Evolutionary conservation across 2,888 invertebrate genomes (phyloP).

Genomic region (Flexamia atlantica): DNA sequence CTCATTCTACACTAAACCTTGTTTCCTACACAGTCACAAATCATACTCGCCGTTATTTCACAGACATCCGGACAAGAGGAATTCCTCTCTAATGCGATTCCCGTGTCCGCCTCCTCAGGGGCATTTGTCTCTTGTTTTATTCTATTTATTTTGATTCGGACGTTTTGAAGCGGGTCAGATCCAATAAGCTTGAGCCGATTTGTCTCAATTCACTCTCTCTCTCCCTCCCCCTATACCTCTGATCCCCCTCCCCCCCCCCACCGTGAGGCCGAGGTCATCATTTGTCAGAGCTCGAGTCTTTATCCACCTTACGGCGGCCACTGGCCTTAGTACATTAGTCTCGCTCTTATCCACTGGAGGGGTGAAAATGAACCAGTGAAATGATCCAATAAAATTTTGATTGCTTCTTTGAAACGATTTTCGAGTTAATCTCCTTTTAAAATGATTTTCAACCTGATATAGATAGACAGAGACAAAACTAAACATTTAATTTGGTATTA

Average conservation of each 20-base stretch:
- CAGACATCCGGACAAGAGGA: neutral
- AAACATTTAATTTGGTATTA: too few species aligned
- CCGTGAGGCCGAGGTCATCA: neutral
- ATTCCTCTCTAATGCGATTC: slow-evolving; percentile 38
- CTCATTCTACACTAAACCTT: too few species aligned
- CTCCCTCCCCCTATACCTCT: neutral
- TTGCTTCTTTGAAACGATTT: too few species aligned
- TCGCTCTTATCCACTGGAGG: too few species aligned
- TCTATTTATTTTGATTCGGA: slow-evolving; percentile 59
- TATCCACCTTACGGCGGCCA: slow-evolving; percentile 32
- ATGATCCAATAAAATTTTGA: too few species aligned
- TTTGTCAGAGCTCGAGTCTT: slow-evolving; percentile 36
- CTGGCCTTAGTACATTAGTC: slow-evolving; percentile 18
- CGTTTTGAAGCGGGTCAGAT: slow-evolving; percentile 55
- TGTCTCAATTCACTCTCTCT: slow-evolving; percentile 39
- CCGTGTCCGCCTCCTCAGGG: slow-evolving; percentile 10
- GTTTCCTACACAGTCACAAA: too few species aligned
- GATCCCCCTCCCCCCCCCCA: neutral
- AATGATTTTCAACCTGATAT: too few species aligned
- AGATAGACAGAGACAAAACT: too few species aligned
- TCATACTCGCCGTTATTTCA: too few species aligned
- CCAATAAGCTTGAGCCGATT: slow-evolving; percentile 43
- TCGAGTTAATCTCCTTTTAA: too few species aligned
- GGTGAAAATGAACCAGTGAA: too few species aligned
- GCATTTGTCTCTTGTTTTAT: slow-evolving; percentile 46